Base-by-base conservation (phyloP, 1,140 invertebrate genomes). In the Listronotus bonariensis region DNA sequence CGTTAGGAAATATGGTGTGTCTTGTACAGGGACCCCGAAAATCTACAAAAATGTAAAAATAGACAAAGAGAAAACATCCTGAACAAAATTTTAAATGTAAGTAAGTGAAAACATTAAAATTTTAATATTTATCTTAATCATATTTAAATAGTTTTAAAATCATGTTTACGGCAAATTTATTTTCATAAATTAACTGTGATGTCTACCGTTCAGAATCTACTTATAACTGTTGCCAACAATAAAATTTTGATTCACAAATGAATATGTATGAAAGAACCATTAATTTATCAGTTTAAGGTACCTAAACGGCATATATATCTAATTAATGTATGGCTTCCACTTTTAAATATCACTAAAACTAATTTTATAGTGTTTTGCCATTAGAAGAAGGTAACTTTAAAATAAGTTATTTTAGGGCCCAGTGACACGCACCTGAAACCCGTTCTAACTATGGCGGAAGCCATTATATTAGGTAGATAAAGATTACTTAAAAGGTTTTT, bases 331-430 rank as follows among this genome's bases (percentile, higher is more conserved):
- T 26, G 45, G 18, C 45, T 48, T 20, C 45, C 15, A 48, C 15
- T 48, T 48, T 17, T 26, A 26, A 1, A 48, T 48, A 18, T 48
- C 45, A 48, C 15, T 48, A 48, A 10, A 48, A 18, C 45, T 48
- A 48, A 48, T 48, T 48, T 48, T 48, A 48, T 48, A 48, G 8
- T 20, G 45, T 48, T 48, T 48, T 48, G 12, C 45, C 45, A 48
- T 48, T 48, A 48, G 45, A 48, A 48, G 18, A 26, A 36, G 3
- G 34, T 36, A 36, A 36, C 34, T 36, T 36, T 36, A 36, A 48
- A 48, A 20, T 20, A 48, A 48, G 45, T 12, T 48, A 20, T 48
- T 48, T 48, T 48, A 48, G 45, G 18, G 45, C 18, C 45, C 10
- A 15, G 45, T 15, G 18, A 20, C 45, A 48, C 45, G 45, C 45